phyloP scores from a whole-genome alignment of 2,888 invertebrate genomes.

The Trichopria drosophilae region DNA sequence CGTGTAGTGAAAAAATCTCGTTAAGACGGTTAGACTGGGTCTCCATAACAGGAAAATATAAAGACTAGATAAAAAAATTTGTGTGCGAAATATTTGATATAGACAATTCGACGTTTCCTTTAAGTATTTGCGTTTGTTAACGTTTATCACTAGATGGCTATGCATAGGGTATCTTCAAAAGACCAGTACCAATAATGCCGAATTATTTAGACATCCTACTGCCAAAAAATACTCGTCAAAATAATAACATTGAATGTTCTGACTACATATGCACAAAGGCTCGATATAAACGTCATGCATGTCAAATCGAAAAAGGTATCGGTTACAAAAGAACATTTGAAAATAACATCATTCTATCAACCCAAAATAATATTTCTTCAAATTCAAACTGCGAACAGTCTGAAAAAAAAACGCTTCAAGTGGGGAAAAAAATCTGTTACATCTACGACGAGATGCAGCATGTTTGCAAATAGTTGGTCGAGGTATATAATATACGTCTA shows the following conservation, averaged over 20 bases:
- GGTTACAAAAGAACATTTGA: constrained; percentile 3
- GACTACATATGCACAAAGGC: constrained; percentile 2
- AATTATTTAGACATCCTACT: no score
- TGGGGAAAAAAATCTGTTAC: neutral
- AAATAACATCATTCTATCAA: neutral
- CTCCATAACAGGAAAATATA: neutral
- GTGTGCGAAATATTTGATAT: constrained; percentile 4
- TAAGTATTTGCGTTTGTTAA: constrained; percentile 1
- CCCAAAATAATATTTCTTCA: no score
- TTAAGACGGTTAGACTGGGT: neutral
- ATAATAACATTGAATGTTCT: no score
- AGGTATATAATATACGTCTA: neutral
- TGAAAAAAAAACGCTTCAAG: neutral
- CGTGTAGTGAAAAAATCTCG: neutral
- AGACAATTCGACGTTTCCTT: constrained; percentile 1
- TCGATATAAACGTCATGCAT: neutral
- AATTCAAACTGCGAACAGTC: no score
- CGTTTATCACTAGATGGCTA: constrained; percentile 2
- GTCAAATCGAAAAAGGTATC: neutral
- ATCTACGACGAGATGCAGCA: neutral
- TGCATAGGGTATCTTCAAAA: no score
- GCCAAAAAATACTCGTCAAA: no score
- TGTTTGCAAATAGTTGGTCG: constrained; percentile 1
- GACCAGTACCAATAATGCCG: no score
- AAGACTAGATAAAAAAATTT: constrained; percentile 1